Evolutionary conservation across 2,113 vertebrate species (phyloP).

Genomic region (Hemicordylus capensis): DNA sequence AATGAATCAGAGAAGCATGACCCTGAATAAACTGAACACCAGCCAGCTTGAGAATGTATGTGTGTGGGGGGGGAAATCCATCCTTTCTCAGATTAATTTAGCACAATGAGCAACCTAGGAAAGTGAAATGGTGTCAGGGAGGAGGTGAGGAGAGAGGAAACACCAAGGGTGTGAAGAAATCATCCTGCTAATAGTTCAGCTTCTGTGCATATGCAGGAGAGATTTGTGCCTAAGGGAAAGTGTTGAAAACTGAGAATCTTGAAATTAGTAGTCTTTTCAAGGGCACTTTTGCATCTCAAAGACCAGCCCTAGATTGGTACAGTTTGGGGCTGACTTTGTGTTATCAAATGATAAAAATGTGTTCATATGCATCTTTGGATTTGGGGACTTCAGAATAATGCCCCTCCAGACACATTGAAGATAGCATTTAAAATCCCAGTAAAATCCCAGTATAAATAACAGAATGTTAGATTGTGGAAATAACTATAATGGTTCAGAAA

Average conservation of each 20-base stretch:
- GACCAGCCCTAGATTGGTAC: constrained; percentile 30
- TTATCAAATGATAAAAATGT: neutral
- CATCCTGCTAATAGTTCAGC: constrained; percentile 38
- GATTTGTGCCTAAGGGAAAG: constrained; percentile 52
- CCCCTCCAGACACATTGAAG: neutral
- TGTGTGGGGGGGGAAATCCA: constrained; percentile 45
- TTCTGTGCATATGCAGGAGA: constrained; percentile 51
- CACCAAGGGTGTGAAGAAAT: neutral
- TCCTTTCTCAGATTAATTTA: constrained; percentile 66
- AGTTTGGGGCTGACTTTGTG: neutral
- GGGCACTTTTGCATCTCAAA: constrained; percentile 45
- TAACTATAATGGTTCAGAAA: neutral
- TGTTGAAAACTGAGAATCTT: constrained; percentile 48
- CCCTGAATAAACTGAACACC: constrained; percentile 58
- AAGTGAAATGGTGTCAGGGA: constrained; percentile 32
- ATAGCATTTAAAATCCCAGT: neutral
- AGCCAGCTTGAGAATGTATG: constrained; percentile 59
- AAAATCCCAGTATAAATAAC: neutral
- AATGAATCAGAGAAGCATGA: constrained; percentile 61
- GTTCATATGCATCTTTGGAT: neutral
- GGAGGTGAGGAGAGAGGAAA: constrained; percentile 37
- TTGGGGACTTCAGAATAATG: neutral
- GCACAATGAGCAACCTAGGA: constrained; percentile 56
- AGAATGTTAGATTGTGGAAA: neutral
- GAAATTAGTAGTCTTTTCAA: constrained; percentile 58